Conservation (phyloP, 2,797 vertebrate genomes). For the Helarctos malayanus region DNA sequence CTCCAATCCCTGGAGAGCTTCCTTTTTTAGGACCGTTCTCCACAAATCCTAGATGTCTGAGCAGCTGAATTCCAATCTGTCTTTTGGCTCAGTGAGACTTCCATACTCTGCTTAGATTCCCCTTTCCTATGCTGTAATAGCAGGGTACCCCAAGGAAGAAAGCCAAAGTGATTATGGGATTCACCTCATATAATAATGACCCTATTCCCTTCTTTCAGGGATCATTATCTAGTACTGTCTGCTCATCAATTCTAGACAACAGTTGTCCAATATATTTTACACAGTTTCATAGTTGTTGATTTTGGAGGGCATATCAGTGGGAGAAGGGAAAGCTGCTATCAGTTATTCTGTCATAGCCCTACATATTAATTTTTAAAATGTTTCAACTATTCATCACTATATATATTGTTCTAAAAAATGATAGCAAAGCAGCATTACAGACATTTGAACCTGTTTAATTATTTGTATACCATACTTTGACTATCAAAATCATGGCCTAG, state of each 20-base stretch:
- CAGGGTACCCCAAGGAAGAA: not conserved
- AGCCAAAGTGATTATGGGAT: not conserved
- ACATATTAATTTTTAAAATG: constrained; percentile 20
- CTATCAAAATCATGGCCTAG: not conserved
- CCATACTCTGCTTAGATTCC: not conserved
- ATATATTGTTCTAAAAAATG: not conserved
- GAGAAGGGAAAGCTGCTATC: not conserved
- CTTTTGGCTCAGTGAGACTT: not conserved
- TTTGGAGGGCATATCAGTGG: not conserved
- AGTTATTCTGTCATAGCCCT: not conserved
- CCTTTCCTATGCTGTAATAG: not conserved
- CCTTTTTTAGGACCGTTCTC: not conserved
- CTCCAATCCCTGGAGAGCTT: not conserved
- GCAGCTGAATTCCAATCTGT: not conserved
- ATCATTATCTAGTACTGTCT: not conserved
- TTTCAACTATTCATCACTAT: not conserved
- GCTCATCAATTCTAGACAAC: not conserved
- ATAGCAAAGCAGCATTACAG: not conserved
- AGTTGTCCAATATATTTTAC: not conserved
- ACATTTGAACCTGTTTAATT: not conserved
- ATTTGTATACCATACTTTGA: not conserved
- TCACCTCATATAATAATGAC: not conserved
- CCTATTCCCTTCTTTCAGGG: constrained; percentile 15
- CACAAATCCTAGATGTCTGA: not conserved
- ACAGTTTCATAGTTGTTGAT: not conserved